Evolutionary conservation across 2,797 vertebrate genomes (phyloP), one percentile per base, ranked within the genome.

Genomic region (Chiroxiphia lanceolata): DNA sequence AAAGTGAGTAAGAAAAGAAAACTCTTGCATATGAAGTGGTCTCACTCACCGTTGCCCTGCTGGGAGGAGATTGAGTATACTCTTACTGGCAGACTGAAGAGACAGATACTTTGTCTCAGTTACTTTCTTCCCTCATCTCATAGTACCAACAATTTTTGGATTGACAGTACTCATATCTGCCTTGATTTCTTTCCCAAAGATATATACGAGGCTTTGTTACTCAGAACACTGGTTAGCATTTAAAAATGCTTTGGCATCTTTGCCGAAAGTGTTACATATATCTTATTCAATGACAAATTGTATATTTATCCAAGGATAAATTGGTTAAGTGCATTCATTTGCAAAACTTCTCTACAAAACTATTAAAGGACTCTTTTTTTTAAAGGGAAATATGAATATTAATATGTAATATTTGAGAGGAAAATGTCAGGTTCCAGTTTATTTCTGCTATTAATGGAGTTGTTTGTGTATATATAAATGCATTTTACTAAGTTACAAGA

Each of bases 401-500:
- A 60, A 15, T 71, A 18, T 11, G 10, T 45, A 47, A 9, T 81
- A 65, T 51, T 51, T 81, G n/a, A 70, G 25, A 71, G 12, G 17
- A 68, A 47, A 57, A 17, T 89, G 25, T 53, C 33, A 45, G 44
- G 12, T 76, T 80, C n/a, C 13, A 42, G 59, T 63, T 78, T 80
- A 53, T 38, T 31, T 94, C 21, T 54, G 14, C 64, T 50, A 48
- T 31, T 87, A 72, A 44, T 87, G 8, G 17, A 75, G 3, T n/a
- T 93, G 11, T 93, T 38, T 88, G 56, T 82, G 34, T 45, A 15
- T 15, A 63, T 50, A 9, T 23, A n/a, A 70, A 85, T 65, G 19
- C 17, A 65, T 86, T 96, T 95, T 81, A 87, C 47, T 90, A 85
- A 81, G 36, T 83, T 96, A 76, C 29, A 86, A 44, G 20, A 51